Evolutionary conservation across 2,888 invertebrate genomes (phyloP), one percentile per base, ranked within the genome.

Genomic region (Macaria liturata): DNA sequence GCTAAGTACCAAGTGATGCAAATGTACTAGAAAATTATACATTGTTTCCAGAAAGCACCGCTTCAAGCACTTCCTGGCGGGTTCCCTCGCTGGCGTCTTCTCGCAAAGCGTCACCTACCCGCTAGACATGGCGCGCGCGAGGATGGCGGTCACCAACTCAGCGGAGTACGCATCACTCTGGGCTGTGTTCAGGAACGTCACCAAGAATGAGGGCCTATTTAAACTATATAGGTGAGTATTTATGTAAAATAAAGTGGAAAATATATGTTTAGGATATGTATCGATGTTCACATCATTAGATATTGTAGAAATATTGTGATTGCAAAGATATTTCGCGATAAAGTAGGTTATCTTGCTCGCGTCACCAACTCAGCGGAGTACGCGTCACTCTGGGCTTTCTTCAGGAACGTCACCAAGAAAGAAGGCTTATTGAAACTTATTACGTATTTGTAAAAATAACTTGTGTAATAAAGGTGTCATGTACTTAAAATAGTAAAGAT

Each of bases 21-120:
- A 37, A 37, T 37, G 3, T 37, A 7, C 34, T 42, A 42, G 2
- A 9, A 42, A 8, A 4, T 3, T 9, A n/a, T 39, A 20, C 20
- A 20, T 39, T 32, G 45, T 37, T 7, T 67, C 69, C 86, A 77
- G 93, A 76, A 67, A 80, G 60, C 67, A 81, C 49, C 86, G 84
- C 0, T 65, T 88, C 4, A 88, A 91, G 56, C 94, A 96, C 71
- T 96, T 98, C 79, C 62, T 98, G 48, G 98, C 99, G 40, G 99
- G 99, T 0, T 97, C 99, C 0, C 84, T 99, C 71, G 99, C 99
- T 3, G 99, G 99, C 8, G 95, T 97, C 50, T 98, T 99, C 53
- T 98, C 99, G 4, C 98, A 98, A 78, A 94, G 96, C 44, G 87
- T 96, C 54, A 99, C 99, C 0, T 99, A 99, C 91, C 99, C 99